Base-by-base conservation (phyloP, 2,113 vertebrate genomes). In the Sisor rabdophorus region DNA sequence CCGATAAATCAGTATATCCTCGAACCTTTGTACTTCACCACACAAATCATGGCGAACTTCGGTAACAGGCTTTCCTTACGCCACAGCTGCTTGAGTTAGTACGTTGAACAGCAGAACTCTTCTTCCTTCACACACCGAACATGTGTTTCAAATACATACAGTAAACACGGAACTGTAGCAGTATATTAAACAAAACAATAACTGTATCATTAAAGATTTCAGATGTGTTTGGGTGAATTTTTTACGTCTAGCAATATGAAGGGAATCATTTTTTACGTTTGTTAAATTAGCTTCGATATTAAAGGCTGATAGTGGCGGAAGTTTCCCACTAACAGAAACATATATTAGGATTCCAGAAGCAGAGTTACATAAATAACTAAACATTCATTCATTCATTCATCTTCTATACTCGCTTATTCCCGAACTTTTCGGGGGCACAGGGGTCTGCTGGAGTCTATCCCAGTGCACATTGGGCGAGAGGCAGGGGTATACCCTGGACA, bases 41-140 rank as follows among this genome's bases (percentile, higher is more conserved):
- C 24, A 19, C 65, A 69, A 69, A 28, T 69, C 65, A 69, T 52
- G 48, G 52, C 17, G 15, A 52, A 69, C 16, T 69, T 30, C 17
- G 15, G 47, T 52, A 69, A 52, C 24, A 52, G 47, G 3, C 65
- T 69, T 52, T 26, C n/a, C 65, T 52, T 30, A 69, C 10, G 17
- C 47, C 47, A 68, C 7, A 47, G 64, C 64, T 68, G 64, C 22
- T 68, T 68, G 15, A 50, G 24, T 28, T 44, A 17, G 22, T 50
- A 17, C 24, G 17, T 5, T 26, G 22, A 26, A 50, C 47, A 48
- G 40, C 40, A 50, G 65, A 67, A 13, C 65, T 68, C 0, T 26
- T 52, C 47, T 68, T 50, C 44, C 65, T 22, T 68, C 65, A 50
- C 22, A 50, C 36, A 48, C 40, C 13, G 15, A 44, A 30, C 63